Evolutionary conservation across 2,888 invertebrate genomes (phyloP).

Genomic region (Parnassius mnemosyne): DNA sequence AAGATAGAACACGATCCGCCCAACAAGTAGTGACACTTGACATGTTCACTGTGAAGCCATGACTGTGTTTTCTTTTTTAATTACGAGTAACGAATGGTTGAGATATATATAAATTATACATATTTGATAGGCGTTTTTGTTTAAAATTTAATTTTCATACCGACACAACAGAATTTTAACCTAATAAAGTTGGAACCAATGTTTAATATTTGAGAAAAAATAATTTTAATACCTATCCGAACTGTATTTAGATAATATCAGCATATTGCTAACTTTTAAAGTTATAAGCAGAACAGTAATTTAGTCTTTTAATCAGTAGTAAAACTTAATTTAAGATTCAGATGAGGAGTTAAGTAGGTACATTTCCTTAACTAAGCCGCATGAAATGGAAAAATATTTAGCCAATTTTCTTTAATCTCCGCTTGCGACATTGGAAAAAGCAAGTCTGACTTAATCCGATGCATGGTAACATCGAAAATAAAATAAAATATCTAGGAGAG

Average conservation of each 20-base stretch:
- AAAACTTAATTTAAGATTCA: constrained; percentile 13
- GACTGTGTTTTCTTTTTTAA: constrained; percentile 48
- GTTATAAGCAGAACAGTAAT: too few species aligned
- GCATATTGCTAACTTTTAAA: too few species aligned
- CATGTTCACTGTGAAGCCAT: constrained; percentile 49
- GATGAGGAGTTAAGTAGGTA: constrained; percentile 18
- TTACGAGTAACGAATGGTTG: constrained; percentile 36
- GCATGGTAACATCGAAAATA: constrained; percentile 44
- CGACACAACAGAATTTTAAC: too few species aligned
- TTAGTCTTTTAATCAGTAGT: neutral
- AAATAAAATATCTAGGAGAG: constrained; percentile 41
- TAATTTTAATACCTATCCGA: too few species aligned
- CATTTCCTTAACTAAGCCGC: constrained; percentile 23
- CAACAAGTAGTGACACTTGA: constrained; percentile 58
- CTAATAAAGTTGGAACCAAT: too few species aligned
- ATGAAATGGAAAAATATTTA: constrained; percentile 42
- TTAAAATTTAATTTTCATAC: too few species aligned
- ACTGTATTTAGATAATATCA: too few species aligned
- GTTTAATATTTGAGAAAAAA: too few species aligned
- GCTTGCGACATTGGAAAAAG: constrained; percentile 41
- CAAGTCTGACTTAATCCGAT: constrained; percentile 48
- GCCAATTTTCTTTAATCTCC: constrained; percentile 50
- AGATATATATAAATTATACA: constrained; percentile 23
- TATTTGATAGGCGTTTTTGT: too few species aligned
- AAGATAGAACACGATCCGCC: constrained; percentile 66